Evolutionary conservation across 1,140 invertebrate species (phyloP).

Genomic region (Hetaerina americana): DNA sequence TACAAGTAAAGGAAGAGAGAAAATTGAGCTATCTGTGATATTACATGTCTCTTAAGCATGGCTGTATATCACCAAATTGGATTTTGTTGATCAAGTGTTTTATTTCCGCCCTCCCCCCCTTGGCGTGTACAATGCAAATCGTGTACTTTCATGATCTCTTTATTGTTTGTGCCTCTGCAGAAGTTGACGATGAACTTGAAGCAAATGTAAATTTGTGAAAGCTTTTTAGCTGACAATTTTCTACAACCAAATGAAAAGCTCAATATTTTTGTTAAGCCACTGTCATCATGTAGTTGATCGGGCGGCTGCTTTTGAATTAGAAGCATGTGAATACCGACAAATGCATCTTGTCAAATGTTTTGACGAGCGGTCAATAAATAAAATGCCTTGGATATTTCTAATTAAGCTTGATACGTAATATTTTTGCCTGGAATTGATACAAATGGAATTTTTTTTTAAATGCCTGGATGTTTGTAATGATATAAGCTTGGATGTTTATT

Average conservation of each 20-base stretch:
- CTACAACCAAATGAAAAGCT: not conserved
- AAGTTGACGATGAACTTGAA: not conserved
- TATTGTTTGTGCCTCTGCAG: not conserved
- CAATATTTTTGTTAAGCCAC: not conserved
- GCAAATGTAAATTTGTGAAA: not conserved
- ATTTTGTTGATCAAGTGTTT: not conserved
- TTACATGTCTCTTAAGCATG: not conserved
- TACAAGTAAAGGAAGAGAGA: too few relatives aligned
- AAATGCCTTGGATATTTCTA: not conserved
- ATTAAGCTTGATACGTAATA: not conserved
- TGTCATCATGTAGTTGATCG: not conserved
- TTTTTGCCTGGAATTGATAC: not conserved
- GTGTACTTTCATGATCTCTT: not conserved
- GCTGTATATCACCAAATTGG: not conserved
- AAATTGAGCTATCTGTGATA: not conserved
- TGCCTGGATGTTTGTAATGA: too few relatives aligned
- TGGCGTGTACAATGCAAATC: too few relatives aligned
- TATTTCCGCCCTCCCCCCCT: not conserved
- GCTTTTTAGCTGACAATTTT: not conserved
- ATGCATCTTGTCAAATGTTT: too few relatives aligned
- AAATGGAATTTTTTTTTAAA: too few relatives aligned
- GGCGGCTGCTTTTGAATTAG: not conserved
- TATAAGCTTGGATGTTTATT: too few relatives aligned
- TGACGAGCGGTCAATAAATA: not conserved
- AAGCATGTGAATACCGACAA: not conserved